These are phyloP conservation scores for Gymnoscopelus microlampas DNA, from an alignment of 2,797 vertebrate genomes.

Conservation along the genomic window DNA sequence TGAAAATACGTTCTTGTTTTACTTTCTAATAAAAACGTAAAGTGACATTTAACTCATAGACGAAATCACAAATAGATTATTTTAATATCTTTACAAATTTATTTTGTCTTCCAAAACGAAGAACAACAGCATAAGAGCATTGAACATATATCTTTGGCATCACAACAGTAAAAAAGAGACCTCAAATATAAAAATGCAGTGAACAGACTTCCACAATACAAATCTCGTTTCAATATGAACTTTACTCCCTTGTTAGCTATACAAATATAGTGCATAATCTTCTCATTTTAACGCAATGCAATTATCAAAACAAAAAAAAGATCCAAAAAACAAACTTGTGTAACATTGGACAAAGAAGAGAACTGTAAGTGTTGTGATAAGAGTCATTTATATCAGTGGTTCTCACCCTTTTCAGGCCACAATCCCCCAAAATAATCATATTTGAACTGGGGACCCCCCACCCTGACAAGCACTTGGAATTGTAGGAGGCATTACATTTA, in stretches of 20 bases:
- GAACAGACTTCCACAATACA: constrained; percentile 91
- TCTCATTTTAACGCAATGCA: constrained; percentile 81
- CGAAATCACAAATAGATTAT: constrained; percentile 18
- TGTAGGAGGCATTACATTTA: too few species aligned
- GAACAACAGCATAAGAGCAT: constrained; percentile 85
- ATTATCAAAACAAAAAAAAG: constrained; percentile 56
- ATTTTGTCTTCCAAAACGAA: constrained; percentile 93
- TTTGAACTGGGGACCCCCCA: too few species aligned
- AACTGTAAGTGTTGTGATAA: constrained; percentile 72
- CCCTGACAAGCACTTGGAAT: too few species aligned
- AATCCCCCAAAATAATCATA: too few species aligned
- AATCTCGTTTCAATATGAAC: constrained; percentile 99
- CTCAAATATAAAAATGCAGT: constrained; percentile 92
- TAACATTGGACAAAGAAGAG: constrained; percentile 71
- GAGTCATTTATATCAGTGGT: constrained; percentile 2
- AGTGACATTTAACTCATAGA: constrained; percentile 1
- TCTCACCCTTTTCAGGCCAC: too few species aligned
- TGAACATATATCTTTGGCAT: constrained; percentile 97
- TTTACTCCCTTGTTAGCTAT: constrained; percentile 88
- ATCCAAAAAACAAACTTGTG: constrained; percentile 58
- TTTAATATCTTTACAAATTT: constrained; percentile 80
- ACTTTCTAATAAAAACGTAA: too few species aligned
- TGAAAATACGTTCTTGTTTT: too few species aligned
- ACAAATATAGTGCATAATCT: constrained; percentile 94
- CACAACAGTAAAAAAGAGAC: constrained; percentile 85